Evolutionary conservation across 2,888 invertebrate genomes (phyloP), one percentile per base, ranked within the genome.

Genomic region (Polydrusus pterygomalis): DNA sequence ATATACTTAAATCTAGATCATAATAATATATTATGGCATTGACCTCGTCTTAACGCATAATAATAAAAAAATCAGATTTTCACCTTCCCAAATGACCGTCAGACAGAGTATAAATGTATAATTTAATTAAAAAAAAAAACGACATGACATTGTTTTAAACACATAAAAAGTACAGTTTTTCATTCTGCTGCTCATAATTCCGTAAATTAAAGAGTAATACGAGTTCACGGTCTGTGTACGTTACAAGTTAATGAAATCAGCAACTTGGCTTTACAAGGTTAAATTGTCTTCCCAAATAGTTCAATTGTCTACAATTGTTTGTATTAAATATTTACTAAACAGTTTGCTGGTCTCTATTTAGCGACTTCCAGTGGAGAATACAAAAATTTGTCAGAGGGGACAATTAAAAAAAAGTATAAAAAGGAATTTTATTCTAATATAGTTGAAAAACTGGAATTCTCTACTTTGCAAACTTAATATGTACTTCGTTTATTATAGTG

Each of bases 221-320:
- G 74, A 76, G 77, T 77, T 77, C 77, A 77, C 72, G 77, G 77
- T 75, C 74, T 68, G 74, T 51, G 74, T 75, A 67, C 75, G 67
- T 43, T 71, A 77, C 75, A 69, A 71, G 72, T 75, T 75, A 72
- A 75, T 77, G 77, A 77, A 77, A 77, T 69, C 69, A 38, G 71
- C 73, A 65, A 70, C 75, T 70, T 68, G 70, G 67, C 40, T 68
- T 68, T 63, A 69, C 71, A 75, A 75, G 75, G 75, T 64, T 68
- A 75, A 75, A 70, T 69, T 70, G 58, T 43, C 67, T 20, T 25
- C 18, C 67, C 54, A 40, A 70, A 75, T 70, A 64, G 70, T 56
- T 70, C 70, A 70, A 70, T 70, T 51, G 34, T 34, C 34, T 64
- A 30, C 13, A n/a, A 43, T 20, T 15, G 34, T 25, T 38, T 64